Evolutionary conservation across 2,888 invertebrate species (phyloP).

Genomic region (Schizaphis graminum): DNA sequence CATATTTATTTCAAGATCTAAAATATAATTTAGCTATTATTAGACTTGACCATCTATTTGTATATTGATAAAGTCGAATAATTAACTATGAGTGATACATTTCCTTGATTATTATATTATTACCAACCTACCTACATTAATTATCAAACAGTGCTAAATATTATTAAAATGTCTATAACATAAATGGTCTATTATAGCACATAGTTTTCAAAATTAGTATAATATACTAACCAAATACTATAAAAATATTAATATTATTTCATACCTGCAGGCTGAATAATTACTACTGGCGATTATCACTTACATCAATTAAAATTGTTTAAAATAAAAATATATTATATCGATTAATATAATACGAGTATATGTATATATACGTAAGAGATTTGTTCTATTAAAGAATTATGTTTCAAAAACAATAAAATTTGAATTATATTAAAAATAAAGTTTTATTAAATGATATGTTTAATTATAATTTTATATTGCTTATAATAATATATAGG

Average conservation of each 20-base stretch:
- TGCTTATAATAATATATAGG: too few relatives aligned
- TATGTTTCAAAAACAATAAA: too few relatives aligned
- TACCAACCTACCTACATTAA: not conserved
- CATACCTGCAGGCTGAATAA: not conserved
- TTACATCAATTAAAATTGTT: not conserved
- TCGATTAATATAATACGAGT: too few relatives aligned
- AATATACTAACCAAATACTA: not conserved
- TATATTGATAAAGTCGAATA: too few relatives aligned
- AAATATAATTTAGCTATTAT: not conserved
- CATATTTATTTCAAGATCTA: not conserved
- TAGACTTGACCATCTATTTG: not conserved
- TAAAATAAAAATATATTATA: not conserved
- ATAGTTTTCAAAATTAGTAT: not conserved
- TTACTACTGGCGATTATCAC: not conserved
- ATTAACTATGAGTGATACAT: not conserved
- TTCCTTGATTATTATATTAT: not conserved
- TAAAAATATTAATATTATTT: not conserved
- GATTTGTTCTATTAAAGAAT: too few relatives aligned
- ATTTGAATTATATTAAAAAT: too few relatives aligned
- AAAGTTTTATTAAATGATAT: too few relatives aligned
- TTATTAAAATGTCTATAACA: not conserved
- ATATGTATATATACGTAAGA: too few relatives aligned
- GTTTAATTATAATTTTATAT: too few relatives aligned
- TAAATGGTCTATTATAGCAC: not conserved
- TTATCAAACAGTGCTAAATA: not conserved